Base-by-base conservation (phyloP, 1,140 invertebrate species). In the Camponotus vicinus region DNA sequence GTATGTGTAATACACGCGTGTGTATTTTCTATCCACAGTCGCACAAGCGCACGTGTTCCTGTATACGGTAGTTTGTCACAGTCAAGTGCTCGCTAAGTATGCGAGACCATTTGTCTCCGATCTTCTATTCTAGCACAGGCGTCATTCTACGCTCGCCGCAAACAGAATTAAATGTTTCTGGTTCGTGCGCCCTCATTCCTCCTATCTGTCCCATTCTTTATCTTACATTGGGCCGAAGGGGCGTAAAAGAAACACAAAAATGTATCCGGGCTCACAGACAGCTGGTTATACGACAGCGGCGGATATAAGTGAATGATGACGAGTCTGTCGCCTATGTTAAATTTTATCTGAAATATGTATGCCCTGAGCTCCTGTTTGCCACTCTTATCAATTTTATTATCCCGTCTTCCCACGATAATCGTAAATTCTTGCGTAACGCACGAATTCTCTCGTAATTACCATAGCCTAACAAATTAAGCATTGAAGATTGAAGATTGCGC, bases 31-130 rank as follows among this genome's bases (percentile, higher is more conserved):
- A 11, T 42, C 15, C 70, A 27, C n/a, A 3, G 49, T 15, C 55
- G 18, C 40, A 37, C 67, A 49, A 45, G 15, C 32, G 34, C 70
- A 52, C 75, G 13, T 37, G 34, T 42, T 40, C 86, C 85, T 71
- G 90, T 88, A 45, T 21, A 87, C 82, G 90, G 90, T 92, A 94
- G 92, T 94, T 94, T 94, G 94, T 95, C 93, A 94, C 93, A 94
- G 93, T 94, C 94, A 94, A 94, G 91, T 88, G 91, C 91, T 92
- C 89, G 86, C 92, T 93, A 94, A 94, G 92, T 94, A 94, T 94
- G 93, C 93, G 80, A 92, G 87, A 92, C 93, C 93, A 90, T 90
- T 90, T 90, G 89, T 90, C 86, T 83, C 83, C 86, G 89, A 90
- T 90, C 88, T 90, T 90, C 86, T 79, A 88, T 90, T 90, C 89